These are phyloP conservation scores for Amphiura filiformis DNA, from an alignment of 35 echinoderm and acorn worm genomes.

Conservation along the genomic window DNA sequence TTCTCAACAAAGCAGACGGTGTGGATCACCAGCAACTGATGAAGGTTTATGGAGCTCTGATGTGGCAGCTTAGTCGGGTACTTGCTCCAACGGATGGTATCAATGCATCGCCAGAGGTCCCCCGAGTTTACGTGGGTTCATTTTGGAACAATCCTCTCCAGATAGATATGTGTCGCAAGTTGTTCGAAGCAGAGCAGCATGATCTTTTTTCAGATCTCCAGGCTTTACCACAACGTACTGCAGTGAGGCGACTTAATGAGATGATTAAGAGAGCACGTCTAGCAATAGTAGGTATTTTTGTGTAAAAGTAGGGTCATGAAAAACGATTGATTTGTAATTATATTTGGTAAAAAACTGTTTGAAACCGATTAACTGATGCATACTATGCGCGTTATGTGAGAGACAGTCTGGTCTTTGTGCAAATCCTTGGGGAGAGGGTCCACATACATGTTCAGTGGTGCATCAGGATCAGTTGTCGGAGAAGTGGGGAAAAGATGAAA, in stretches of 20 bases:
- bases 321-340: too few species aligned
- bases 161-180: constrained; percentile 71
- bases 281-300: constrained; percentile 67
- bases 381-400: too few species aligned
- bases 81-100: constrained; percentile 57
- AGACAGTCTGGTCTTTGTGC: too few species aligned
- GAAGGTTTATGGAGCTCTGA: constrained; percentile 97
- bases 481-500: too few species aligned
- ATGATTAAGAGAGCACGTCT: constrained; percentile 96
- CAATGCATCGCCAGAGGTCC: constrained; percentile 71
- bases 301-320: too few species aligned
- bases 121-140: constrained; percentile 93
- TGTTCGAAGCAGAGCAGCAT: constrained; percentile 90
- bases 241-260: constrained; percentile 91
- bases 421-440: too few species aligned
- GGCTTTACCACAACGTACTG: constrained; percentile 85
- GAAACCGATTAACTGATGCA: too few species aligned
- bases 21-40: constrained; percentile 81
- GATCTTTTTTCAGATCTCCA: constrained; percentile 89
- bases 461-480: too few species aligned
- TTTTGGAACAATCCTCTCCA: constrained; percentile 94
- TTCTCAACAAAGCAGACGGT: constrained; percentile 96
- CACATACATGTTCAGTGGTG: too few species aligned
- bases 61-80: constrained; percentile 95
- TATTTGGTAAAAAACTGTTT: too few species aligned